A percentile compares a stretch with the other conserved stretches of the same genome.
Evolutionary conservation across 2,797 vertebrate genomes (phyloP).

Genomic region (Siniperca undulata): DNA sequence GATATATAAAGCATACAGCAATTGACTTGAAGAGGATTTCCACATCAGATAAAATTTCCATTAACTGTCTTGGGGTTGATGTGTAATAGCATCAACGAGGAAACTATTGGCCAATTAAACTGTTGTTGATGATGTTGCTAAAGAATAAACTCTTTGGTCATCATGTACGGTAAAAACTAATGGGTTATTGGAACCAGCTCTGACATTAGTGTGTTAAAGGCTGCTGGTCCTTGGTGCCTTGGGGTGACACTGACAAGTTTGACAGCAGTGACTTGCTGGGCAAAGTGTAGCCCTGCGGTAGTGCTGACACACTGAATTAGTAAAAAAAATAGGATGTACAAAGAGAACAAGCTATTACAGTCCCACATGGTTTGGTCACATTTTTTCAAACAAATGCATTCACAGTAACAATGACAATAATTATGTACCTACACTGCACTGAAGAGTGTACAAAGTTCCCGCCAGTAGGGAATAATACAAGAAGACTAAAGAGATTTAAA

Average conservation of each 20-base stretch:
- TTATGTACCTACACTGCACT: background rate
- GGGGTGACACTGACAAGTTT: slow-evolving; percentile 44
- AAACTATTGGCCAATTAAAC: slow-evolving; percentile 35
- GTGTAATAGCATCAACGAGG: slow-evolving; percentile 41
- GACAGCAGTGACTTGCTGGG: slow-evolving; percentile 50
- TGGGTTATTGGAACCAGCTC: slow-evolving; percentile 42
- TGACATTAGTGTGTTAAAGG: slow-evolving; percentile 52
- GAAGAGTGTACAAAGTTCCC: background rate
- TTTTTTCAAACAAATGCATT: slow-evolving; percentile 21
- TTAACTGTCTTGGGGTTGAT: slow-evolving; percentile 36
- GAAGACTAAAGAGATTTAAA: background rate
- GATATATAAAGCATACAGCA: slow-evolving; percentile 48
- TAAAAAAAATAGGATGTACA: slow-evolving; percentile 27
- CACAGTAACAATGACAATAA: background rate
- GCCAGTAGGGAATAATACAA: slow-evolving; percentile 18
- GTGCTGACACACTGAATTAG: slow-evolving; percentile 62
- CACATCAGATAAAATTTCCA: slow-evolving; percentile 41
- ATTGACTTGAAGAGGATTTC: slow-evolving; percentile 45
- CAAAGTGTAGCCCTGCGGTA: slow-evolving; percentile 38
- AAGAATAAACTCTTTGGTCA: slow-evolving; percentile 42
- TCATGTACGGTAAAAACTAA: slow-evolving; percentile 39
- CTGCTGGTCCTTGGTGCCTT: slow-evolving; percentile 41
- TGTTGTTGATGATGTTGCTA: slow-evolving; percentile 34
- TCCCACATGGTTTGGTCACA: slow-evolving; percentile 26
- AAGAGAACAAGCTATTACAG: slow-evolving; percentile 29